A percentile compares a stretch with the other conserved stretches of the same genome.
Evolutionary conservation across 1,140 invertebrate species (phyloP).

Genomic region (Brachionus plicatilis): DNA sequence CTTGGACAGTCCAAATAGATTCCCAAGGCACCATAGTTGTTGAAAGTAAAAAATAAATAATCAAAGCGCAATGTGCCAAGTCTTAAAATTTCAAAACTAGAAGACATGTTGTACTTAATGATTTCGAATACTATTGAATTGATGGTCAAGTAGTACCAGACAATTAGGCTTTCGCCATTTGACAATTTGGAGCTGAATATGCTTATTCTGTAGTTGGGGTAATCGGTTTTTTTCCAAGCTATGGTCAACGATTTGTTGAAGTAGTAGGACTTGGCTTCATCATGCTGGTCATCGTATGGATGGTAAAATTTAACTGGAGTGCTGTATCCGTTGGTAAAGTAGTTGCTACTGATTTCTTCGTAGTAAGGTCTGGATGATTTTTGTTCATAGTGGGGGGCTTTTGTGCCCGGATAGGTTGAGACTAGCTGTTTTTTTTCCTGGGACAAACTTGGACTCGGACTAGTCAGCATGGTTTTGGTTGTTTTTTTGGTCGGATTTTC

Average conservation of each 20-base stretch:
- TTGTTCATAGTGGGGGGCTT: neutral
- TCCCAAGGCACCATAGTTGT: neutral
- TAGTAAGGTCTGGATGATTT: neutral
- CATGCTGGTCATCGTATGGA: neutral
- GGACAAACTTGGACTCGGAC: neutral
- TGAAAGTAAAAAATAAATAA: neutral
- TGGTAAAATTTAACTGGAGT: neutral
- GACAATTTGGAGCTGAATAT: neutral
- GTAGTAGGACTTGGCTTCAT: neutral
- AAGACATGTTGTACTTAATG: neutral
- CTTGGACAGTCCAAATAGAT: constrained; percentile 24
- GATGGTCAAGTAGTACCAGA: constrained; percentile 14
- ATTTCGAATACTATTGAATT: constrained; percentile 23
- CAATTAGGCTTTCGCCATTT: neutral
- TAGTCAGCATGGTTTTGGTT: neutral
- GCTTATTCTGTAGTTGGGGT: neutral
- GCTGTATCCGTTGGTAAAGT: neutral
- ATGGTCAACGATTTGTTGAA: neutral
- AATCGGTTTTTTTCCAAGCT: neutral
- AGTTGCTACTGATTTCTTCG: neutral
- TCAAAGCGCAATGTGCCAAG: neutral
- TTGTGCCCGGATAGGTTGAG: neutral
- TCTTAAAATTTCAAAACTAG: neutral
- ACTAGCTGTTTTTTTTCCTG: neutral
- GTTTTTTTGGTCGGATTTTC: neutral